Percentiles rank a stretch among this genome's conserved stretches.
phyloP scores from a whole-genome alignment of 2,113 vertebrate genomes.

The Bufo bufo region DNA sequence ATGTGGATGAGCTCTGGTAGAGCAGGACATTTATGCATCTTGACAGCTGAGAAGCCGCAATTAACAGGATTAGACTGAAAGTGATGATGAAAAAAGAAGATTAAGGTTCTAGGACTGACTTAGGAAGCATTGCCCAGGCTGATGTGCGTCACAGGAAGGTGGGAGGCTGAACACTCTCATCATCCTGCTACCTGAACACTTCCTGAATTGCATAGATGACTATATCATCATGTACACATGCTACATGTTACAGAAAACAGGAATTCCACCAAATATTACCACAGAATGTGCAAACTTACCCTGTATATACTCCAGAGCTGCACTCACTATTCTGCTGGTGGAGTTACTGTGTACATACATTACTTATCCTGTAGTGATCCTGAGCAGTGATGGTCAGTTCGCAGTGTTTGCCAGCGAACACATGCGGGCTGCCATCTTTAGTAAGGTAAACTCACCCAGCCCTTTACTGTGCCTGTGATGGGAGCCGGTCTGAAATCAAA shows the following conservation, averaged over 20 bases:
- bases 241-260: not conserved
- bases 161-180: not conserved
- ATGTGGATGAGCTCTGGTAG: not conserved
- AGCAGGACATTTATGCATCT: not conserved
- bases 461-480: too few relatives aligned
- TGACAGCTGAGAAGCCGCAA: conserved; percentile 21
- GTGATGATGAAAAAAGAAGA: not conserved
- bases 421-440: too few relatives aligned
- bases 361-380: too few relatives aligned
- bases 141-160: too few relatives aligned
- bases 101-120: not conserved
- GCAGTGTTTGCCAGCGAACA: too few relatives aligned
- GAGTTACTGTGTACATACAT: too few relatives aligned
- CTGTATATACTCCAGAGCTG: not conserved
- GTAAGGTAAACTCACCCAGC: too few relatives aligned
- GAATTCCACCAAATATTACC: too few relatives aligned
- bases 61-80: conserved; percentile 43
- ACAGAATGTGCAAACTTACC: too few relatives aligned
- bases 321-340: too few relatives aligned
- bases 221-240: not conserved
- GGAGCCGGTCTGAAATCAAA: too few relatives aligned
- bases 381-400: too few relatives aligned
- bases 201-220: not conserved
- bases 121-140: not conserved
- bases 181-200: not conserved